These are phyloP conservation scores for Acleris literana DNA, from an alignment of 2,888 invertebrate species.

Conservation along the genomic window DNA sequence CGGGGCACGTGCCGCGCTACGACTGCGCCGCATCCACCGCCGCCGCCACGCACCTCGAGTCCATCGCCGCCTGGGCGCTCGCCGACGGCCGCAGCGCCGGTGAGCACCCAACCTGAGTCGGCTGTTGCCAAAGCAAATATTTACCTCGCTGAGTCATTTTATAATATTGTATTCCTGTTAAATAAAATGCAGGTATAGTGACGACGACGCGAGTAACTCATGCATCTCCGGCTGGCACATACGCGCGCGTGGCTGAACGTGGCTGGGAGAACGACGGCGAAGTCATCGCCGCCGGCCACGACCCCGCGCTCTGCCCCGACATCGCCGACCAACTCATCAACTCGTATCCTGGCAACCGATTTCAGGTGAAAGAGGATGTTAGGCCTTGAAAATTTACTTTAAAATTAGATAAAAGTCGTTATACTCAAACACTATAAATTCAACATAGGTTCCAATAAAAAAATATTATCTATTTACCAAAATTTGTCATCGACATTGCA, in stretches of 20 bases:
- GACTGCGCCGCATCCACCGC: conserved; percentile 69
- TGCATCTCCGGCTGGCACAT: conserved; percentile 88
- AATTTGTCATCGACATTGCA: too few relatives aligned
- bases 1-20: conserved; percentile 66
- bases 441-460: too few relatives aligned
- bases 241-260: conserved; percentile 83
- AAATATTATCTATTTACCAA: too few relatives aligned
- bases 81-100: conserved; percentile 66
- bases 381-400: background rate
- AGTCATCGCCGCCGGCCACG: conserved; percentile 62
- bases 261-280: conserved; percentile 87
- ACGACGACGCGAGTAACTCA: conserved; percentile 91
- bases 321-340: conserved; percentile 88
- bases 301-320: conserved; percentile 84
- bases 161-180: too few relatives aligned
- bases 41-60: conserved; percentile 69
- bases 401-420: background rate
- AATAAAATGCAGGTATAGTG: conserved; percentile 79
- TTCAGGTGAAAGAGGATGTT: conserved; percentile 74
- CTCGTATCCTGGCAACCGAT: conserved; percentile 80
- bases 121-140: background rate
- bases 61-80: conserved; percentile 84
- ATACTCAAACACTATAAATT: background rate
- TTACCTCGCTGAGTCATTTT: too few relatives aligned
- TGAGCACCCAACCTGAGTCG: background rate